Evolutionary conservation across 1,140 invertebrate genomes (phyloP).

Genomic region (Achroia grisella): DNA sequence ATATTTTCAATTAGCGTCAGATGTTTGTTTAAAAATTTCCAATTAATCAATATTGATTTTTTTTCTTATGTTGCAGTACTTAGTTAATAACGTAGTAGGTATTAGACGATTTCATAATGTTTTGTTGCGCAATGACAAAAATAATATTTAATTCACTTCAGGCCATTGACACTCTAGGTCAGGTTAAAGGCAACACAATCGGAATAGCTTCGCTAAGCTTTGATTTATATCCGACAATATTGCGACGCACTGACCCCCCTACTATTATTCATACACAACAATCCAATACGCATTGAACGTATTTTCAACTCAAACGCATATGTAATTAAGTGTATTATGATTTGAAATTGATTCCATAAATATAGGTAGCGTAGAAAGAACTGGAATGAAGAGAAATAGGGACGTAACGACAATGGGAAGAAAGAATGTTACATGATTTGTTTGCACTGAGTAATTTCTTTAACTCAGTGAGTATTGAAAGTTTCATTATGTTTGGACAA

Average conservation of each 20-base stretch:
- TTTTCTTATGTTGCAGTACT: no score
- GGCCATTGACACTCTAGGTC: no score
- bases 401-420: neutral
- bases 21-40: no score
- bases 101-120: no score
- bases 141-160: neutral
- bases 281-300: neutral
- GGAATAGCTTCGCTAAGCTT: constrained; percentile 16
- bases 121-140: no score
- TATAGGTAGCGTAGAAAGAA: neutral
- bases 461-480: no score
- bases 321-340: neutral
- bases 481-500: no score
- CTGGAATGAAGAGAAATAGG: constrained; percentile 3
- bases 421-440: neutral
- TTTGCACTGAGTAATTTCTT: no score
- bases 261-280: constrained; percentile 15
- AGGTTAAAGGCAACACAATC: constrained; percentile 1
- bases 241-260: constrained; percentile 24
- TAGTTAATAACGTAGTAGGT: no score
- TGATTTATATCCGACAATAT: constrained; percentile 40
- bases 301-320: neutral
- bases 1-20: no score
- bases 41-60: no score
- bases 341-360: neutral